These are phyloP conservation scores for Bombyx huttoni DNA, from an alignment of 2,888 invertebrate species.

Conservation along the genomic window DNA sequence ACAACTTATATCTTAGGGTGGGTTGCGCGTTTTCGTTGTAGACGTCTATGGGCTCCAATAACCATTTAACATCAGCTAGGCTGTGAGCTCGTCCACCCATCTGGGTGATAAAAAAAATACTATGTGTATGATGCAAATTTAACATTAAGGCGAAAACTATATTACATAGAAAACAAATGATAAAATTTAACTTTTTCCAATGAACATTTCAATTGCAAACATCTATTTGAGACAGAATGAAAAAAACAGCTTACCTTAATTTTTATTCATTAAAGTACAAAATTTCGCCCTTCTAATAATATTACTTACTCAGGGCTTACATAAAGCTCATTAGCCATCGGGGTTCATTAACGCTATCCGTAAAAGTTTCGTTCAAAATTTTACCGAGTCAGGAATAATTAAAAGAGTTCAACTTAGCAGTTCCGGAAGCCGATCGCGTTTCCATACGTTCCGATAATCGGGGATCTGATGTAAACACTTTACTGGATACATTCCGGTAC, in stretches of 20 bases:
- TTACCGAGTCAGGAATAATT: conserved; percentile 35
- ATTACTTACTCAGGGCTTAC: conserved; percentile 13
- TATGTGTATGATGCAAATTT: no score
- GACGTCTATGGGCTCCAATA: no score
- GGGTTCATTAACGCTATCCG: conserved; percentile 30
- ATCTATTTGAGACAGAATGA: no score
- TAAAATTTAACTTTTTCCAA: no score
- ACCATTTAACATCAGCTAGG: no score
- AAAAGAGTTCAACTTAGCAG: conserved; percentile 36
- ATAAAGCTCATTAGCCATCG: conserved; percentile 31
- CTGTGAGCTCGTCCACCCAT: no score
- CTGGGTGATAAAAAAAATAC: no score
- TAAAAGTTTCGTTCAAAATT: conserved; percentile 24
- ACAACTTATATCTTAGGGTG: no score
- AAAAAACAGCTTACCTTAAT: background rate
- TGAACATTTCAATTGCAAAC: no score
- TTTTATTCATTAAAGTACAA: background rate
- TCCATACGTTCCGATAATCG: conserved; percentile 18
- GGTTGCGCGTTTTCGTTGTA: no score
- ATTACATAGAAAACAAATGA: no score
- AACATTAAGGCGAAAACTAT: no score
- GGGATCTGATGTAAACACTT: conserved; percentile 16
- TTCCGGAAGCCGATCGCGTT: conserved; percentile 26
- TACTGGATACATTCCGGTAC: conserved; percentile 15
- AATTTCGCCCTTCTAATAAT: background rate